These are phyloP conservation scores for Teleogryllus oceanicus DNA, from an alignment of 2,888 invertebrate species.

Conservation along the genomic window DNA sequence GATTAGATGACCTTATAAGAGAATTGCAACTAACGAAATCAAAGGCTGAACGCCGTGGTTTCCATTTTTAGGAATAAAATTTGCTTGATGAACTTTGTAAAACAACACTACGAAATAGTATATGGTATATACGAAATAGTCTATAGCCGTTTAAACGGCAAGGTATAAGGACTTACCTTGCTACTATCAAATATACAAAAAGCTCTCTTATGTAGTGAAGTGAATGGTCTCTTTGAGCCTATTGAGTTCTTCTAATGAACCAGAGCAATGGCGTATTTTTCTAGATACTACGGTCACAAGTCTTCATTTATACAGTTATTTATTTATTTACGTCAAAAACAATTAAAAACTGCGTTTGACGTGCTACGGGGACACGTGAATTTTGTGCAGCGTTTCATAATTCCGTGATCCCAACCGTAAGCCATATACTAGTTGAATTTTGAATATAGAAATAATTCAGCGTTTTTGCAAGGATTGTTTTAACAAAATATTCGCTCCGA, in stretches of 20 bases:
- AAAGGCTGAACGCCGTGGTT: not conserved
- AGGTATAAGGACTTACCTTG: constrained; percentile 19
- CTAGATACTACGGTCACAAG: not conserved
- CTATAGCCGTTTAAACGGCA: not conserved
- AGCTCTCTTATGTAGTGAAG: not conserved
- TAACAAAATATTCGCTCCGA: too few relatives aligned
- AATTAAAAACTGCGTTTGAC: too few relatives aligned
- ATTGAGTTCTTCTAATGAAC: not conserved
- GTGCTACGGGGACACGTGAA: too few relatives aligned
- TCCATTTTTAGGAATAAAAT: constrained; percentile 18
- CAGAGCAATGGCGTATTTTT: not conserved
- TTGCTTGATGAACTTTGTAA: constrained; percentile 20
- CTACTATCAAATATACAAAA: constrained; percentile 22
- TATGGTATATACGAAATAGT: too few relatives aligned
- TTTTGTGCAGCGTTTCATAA: too few relatives aligned
- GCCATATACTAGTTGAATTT: too few relatives aligned
- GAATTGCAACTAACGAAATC: constrained; percentile 23
- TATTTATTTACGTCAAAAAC: too few relatives aligned
- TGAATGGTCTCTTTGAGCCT: not conserved
- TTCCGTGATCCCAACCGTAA: too few relatives aligned
- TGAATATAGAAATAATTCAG: too few relatives aligned
- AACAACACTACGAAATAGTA: not conserved
- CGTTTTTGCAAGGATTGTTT: too few relatives aligned
- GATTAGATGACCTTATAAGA: constrained; percentile 18
- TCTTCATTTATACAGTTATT: not conserved